Percentiles rank a stretch among this genome's conserved stretches.
phyloP scores from a whole-genome alignment of 2,113 vertebrate genomes.

The Lepus europaeus region DNA sequence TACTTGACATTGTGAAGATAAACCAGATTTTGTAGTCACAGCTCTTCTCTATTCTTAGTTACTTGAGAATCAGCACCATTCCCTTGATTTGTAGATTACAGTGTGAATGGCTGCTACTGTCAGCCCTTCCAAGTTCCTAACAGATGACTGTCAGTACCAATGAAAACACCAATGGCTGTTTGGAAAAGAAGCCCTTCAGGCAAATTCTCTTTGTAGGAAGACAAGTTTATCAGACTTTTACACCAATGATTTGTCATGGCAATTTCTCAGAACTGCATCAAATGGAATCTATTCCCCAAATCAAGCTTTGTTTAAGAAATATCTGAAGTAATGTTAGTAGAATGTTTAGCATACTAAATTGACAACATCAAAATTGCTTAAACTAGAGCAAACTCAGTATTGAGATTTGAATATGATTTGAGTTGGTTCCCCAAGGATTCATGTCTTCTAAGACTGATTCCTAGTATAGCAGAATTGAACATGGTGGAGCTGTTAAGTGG shows the following conservation, averaged over 20 bases:
- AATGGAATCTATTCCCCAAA: background rate
- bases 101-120: background rate
- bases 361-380: background rate
- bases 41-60: constrained; percentile 39
- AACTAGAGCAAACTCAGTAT: background rate
- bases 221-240: background rate
- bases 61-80: background rate
- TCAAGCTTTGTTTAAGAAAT: background rate
- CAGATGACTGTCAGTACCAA: background rate
- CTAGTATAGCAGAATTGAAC: background rate
- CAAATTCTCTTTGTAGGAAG: background rate
- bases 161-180: background rate
- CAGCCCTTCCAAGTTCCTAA: background rate
- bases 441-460: background rate
- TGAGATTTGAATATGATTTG: background rate
- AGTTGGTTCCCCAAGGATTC: background rate
- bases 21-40: constrained; percentile 36
- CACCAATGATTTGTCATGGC: constrained; percentile 13
- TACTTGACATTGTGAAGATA: constrained; percentile 14
- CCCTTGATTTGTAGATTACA: constrained; percentile 25
- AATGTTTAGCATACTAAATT: background rate
- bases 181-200: background rate
- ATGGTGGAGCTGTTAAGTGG: background rate
- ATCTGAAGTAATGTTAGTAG: background rate
- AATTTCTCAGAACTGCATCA: background rate